Conservation (phyloP, 2,888 invertebrate genomes). For the Lottia scabra region DNA sequence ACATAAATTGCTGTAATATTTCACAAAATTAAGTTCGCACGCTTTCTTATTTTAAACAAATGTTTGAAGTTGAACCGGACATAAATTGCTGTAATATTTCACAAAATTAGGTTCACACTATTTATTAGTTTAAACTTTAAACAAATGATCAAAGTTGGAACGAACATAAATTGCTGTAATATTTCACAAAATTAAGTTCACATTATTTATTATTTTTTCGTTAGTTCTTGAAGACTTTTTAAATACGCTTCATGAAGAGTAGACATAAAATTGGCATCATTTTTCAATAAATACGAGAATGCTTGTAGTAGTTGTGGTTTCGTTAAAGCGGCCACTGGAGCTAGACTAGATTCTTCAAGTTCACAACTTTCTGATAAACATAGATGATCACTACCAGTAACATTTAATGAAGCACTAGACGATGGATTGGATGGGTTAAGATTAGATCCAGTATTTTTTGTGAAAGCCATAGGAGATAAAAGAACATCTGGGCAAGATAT, state of each 20-base stretch:
- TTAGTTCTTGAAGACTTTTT: constrained; percentile 71
- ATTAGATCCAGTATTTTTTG: constrained; percentile 26
- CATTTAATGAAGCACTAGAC: constrained; percentile 11
- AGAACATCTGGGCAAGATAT: constrained; percentile 39
- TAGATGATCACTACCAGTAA: not conserved
- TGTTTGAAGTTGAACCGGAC: too few species aligned
- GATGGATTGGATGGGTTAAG: constrained; percentile 23
- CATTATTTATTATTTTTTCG: not conserved
- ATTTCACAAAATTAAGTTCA: too few species aligned
- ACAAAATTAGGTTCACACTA: too few species aligned
- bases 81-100: too few species aligned
- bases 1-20: too few species aligned
- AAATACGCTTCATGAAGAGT: constrained; percentile 93
- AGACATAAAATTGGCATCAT: constrained; percentile 88
- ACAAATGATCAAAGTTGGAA: too few species aligned
- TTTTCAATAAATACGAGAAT: constrained; percentile 80
- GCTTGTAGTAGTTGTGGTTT: constrained; percentile 91
- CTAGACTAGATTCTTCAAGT: not conserved
- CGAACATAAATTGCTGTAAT: too few species aligned
- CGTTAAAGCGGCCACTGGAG: constrained; percentile 73
- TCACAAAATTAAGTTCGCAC: too few species aligned
- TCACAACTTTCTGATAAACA: not conserved
- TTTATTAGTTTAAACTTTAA: too few species aligned
- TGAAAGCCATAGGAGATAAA: constrained; percentile 53
- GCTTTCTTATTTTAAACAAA: too few species aligned